phyloP scores from a whole-genome alignment of 2,888 invertebrate species.

The Marronus borbonicus region DNA sequence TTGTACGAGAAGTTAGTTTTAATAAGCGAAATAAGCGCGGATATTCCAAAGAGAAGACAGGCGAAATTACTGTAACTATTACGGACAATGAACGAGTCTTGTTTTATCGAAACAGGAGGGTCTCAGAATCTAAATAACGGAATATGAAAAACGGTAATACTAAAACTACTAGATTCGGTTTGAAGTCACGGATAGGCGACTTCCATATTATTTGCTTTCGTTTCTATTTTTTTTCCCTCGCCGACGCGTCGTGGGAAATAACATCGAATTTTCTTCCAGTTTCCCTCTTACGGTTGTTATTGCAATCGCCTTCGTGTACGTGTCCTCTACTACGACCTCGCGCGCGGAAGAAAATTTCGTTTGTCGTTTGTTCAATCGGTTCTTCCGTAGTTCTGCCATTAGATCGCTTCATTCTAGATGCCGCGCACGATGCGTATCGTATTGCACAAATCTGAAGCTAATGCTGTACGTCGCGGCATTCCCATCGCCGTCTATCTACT shows the following conservation, averaged over 20 bases:
- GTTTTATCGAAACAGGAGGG: no score
- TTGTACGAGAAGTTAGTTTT: no score
- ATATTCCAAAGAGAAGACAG: no score
- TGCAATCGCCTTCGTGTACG: constrained; percentile 18
- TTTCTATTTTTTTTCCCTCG: not conserved
- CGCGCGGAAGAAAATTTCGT: constrained; percentile 12
- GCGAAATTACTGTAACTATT: no score
- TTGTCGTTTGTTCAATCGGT: constrained; percentile 32
- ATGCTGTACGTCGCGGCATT: constrained; percentile 8
- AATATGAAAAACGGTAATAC: no score
- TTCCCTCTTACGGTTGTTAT: constrained; percentile 22
- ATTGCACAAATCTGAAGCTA: constrained; percentile 44
- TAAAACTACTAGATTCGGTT: no score
- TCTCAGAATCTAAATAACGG: no score
- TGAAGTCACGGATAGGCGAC: constrained; percentile 5
- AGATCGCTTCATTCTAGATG: constrained; percentile 47
- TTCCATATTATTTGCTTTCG: constrained; percentile 8
- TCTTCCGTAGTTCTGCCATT: not conserved
- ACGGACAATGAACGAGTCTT: no score
- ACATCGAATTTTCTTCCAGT: constrained; percentile 11
- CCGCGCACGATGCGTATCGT: constrained; percentile 45
- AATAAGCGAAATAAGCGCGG: no score
- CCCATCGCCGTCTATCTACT: constrained; percentile 3
- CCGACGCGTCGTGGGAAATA: constrained; percentile 9
- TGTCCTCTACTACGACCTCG: constrained; percentile 18